Evolutionary conservation across 2,113 vertebrate species (phyloP).

Genomic region (Nicator chloris): DNA sequence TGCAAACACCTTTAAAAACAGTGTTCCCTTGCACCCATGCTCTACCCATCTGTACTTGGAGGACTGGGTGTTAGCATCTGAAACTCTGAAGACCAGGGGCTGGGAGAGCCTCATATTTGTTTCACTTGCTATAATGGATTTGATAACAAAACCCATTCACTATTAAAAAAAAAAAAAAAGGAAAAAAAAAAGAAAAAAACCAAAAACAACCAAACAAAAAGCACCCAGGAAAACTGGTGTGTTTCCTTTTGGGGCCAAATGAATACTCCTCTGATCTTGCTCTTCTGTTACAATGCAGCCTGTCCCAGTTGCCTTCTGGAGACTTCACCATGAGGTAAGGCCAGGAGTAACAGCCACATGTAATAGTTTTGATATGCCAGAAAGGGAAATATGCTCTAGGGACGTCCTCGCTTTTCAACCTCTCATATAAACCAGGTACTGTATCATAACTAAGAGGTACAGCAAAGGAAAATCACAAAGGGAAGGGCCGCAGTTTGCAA

Average conservation of each 20-base stretch:
- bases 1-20: not conserved
- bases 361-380: fast-evolving
- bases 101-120: not conserved
- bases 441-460: not conserved
- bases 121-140: not conserved
- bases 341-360: fast-evolving
- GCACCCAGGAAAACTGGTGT: not conserved
- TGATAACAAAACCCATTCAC: not conserved
- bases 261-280: not conserved
- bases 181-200: not conserved
- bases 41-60: not conserved
- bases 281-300: not conserved
- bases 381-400: not conserved
- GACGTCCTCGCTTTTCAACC: not conserved
- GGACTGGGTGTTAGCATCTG: not conserved
- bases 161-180: no score
- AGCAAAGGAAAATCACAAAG: not conserved
- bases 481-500: not conserved
- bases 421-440: fast-evolving
- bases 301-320: not conserved
- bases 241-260: not conserved
- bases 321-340: not conserved
- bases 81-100: not conserved
- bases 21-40: fast-evolving
- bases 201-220: not conserved